Evolutionary conservation across 2,797 vertebrate species (phyloP), one percentile per base, ranked within the genome.

Genomic region (Lates japonicus): DNA sequence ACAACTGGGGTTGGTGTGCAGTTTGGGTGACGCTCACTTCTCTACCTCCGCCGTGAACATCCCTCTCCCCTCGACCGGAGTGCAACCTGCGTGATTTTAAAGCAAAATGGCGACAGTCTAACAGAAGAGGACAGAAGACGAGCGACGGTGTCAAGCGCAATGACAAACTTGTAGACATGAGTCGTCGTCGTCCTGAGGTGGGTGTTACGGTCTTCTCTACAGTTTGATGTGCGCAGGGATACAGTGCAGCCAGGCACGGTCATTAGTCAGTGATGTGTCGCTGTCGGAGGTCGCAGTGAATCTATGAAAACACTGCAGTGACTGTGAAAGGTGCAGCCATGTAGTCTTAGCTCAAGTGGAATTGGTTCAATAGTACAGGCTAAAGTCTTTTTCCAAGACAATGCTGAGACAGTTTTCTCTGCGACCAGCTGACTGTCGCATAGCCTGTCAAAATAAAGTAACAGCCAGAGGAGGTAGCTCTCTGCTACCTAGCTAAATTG

Each of bases 41-140:
- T 60, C 73, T 22, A 22, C 71, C 77, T 84, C 81, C 66, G 44
- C 72, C 60, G 41, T 79, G 60, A 74, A 81, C 89, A 77, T 67
- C 89, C 84, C 89, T 83, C 75, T 81, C 46, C 74, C 61, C 78
- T 17, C 78, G 88, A 84, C 88, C 85, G 52, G 78, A 87, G 90
- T 75, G 86, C 68, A 89, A 92, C 93, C 93, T 94, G 93, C 94
- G 89, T 81, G 87, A 66, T 90, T 91, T 91, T 81, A 83, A 74
- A 88, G 90, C 93, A 95, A 95, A 93, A 95, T 95, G 94, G 95
- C 95, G 94, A 93, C 95, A 93, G 87, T 80, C 46, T 89, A 74
- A 87, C 74, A 76, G 87, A 82, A 3, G 89, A n/a, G n/a, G n/a
- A n/a, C n/a, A n/a, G 72, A 68, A 76, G 90, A 80, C 90, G 84